Conservation (phyloP, 2,888 invertebrate species). For the Drosophila subsilvestris region DNA sequence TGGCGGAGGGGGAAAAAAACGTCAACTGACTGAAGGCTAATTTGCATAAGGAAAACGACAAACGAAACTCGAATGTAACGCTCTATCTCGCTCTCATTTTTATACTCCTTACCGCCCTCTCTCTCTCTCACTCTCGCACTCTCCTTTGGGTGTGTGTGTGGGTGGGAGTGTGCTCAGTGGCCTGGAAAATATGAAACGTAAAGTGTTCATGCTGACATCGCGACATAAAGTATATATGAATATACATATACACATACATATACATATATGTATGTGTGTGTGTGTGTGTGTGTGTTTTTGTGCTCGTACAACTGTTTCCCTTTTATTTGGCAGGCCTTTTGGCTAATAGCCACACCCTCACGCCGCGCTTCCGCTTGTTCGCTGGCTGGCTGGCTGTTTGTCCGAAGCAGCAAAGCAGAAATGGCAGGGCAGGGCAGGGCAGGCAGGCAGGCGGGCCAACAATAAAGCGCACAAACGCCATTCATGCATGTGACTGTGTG, state of each 20-base stretch:
- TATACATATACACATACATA: constrained; percentile 4
- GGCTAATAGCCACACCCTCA: constrained; percentile 58
- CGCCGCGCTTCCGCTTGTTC: constrained; percentile 11
- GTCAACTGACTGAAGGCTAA: constrained; percentile 58
- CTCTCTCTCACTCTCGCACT: not conserved
- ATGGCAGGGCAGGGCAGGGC: constrained; percentile 37
- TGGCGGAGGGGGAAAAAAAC: constrained; percentile 8
- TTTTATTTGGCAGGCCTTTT: constrained; percentile 63
- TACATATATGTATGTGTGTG: not conserved
- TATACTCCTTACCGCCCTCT: not conserved
- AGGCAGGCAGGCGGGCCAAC: constrained; percentile 12
- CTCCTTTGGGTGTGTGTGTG: constrained; percentile 5
- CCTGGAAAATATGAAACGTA: constrained; percentile 72
- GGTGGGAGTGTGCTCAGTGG: constrained; percentile 52
- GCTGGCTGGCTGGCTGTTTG: constrained; percentile 40
- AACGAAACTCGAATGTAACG: constrained; percentile 46
- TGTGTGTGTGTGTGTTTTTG: constrained; percentile 11
- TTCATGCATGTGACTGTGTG: constrained; percentile 23
- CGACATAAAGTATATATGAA: constrained; percentile 56
- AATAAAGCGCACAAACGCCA: constrained; percentile 27
- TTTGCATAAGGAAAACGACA: constrained; percentile 77
- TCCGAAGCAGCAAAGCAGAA: constrained; percentile 55
- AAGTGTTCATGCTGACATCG: constrained; percentile 76
- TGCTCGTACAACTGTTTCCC: constrained; percentile 53
- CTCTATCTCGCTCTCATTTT: not conserved